Evolutionary conservation across 2,888 invertebrate genomes (phyloP).

Genomic region (Yponomeuta plumbellus): DNA sequence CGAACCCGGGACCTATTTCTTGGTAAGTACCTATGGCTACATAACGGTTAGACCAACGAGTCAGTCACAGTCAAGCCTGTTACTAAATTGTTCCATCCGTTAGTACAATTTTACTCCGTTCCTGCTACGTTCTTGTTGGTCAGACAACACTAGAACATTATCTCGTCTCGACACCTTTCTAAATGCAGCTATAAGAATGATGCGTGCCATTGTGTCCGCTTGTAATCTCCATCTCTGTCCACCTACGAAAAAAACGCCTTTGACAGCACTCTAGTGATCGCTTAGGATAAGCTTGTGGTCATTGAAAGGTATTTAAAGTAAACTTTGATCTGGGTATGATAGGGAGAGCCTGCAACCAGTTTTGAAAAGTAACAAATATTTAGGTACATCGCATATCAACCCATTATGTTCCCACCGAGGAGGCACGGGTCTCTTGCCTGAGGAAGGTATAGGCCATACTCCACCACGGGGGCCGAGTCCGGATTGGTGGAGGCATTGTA

Average conservation of each 20-base stretch:
- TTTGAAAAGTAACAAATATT: neutral
- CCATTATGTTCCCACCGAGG: too few species aligned
- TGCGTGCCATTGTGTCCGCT: neutral
- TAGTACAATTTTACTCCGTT: neutral
- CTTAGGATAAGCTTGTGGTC: conserved; percentile 4
- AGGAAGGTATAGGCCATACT: too few species aligned
- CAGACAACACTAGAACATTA: neutral
- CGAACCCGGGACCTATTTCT: too few species aligned
- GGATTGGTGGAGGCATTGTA: too few species aligned
- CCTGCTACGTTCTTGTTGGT: too few species aligned
- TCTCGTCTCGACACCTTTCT: conserved; percentile 15
- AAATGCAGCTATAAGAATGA: conserved; percentile 6
- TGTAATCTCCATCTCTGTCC: conserved; percentile 8
- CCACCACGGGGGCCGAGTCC: too few species aligned
- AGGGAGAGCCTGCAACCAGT: neutral
- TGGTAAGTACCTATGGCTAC: too few species aligned
- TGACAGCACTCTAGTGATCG: neutral
- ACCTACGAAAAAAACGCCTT: conserved; percentile 6
- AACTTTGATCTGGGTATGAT: conserved; percentile 1
- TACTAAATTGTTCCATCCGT: neutral
- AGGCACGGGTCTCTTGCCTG: too few species aligned
- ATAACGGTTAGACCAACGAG: too few species aligned
- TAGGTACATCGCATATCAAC: too few species aligned
- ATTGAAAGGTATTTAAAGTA: conserved; percentile 11
- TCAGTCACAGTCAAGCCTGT: too few species aligned